These are phyloP conservation scores for Serrognathus titanus DNA, from an alignment of 2,888 invertebrate genomes.

Conservation along the genomic window DNA sequence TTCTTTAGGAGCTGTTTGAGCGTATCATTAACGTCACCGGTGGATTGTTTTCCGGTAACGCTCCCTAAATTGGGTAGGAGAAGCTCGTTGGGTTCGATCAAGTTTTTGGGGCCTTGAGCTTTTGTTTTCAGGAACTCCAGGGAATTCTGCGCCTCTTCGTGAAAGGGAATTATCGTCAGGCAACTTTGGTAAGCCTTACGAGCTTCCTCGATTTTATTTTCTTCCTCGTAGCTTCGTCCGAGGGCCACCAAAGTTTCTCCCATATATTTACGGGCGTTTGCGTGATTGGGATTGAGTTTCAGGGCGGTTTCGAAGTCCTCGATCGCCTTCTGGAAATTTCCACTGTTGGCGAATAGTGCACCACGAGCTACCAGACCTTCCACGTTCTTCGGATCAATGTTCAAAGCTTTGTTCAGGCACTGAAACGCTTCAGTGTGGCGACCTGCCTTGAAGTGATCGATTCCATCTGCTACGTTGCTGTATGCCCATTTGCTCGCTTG, in stretches of 20 bases:
- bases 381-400: conserved; percentile 87
- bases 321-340: conserved; percentile 89
- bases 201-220: conserved; percentile 80
- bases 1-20: conserved; percentile 59
- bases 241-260: conserved; percentile 88
- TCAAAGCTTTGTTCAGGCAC: conserved; percentile 88
- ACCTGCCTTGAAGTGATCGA: conserved; percentile 90
- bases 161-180: conserved; percentile 77
- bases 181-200: conserved; percentile 82
- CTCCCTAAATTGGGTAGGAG: conserved; percentile 59
- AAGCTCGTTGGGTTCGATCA: conserved; percentile 63
- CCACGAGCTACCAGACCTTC: conserved; percentile 90
- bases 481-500: conserved; percentile 95
- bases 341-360: conserved; percentile 89
- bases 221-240: conserved; percentile 84
- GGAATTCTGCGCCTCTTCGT: conserved; percentile 83
- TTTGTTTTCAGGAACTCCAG: conserved; percentile 77
- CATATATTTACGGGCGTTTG: conserved; percentile 91
- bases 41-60: conserved; percentile 30
- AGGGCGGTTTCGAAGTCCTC: conserved; percentile 92
- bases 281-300: conserved; percentile 83
- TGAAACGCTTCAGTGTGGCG: conserved; percentile 93
- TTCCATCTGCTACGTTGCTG: conserved; percentile 89
- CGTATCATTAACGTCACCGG: conserved; percentile 63
- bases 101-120: conserved; percentile 53